A percentile compares a stretch with the other conserved stretches of the same genome.
Conservation (phyloP, 2,113 vertebrate species). For the Panthera tigris region DNA sequence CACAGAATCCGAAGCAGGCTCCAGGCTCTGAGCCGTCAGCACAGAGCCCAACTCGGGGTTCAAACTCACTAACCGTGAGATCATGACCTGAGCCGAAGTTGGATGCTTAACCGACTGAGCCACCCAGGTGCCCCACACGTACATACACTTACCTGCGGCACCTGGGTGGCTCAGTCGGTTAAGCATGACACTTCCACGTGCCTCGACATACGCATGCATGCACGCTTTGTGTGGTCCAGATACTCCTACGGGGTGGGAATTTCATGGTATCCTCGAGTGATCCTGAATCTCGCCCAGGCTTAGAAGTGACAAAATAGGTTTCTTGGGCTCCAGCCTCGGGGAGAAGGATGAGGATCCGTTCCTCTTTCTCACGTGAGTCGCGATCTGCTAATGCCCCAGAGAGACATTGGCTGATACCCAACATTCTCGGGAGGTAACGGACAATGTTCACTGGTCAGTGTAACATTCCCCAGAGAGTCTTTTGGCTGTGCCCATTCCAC, state of each 20-base stretch:
- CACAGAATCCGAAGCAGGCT: no score
- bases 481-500: no score
- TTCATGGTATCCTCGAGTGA: not conserved
- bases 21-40: no score
- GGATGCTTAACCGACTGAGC: no score
- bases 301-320: not conserved
- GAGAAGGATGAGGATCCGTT: not conserved
- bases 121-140: not conserved
- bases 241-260: not conserved
- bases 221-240: not conserved
- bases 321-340: not conserved
- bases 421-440: not conserved
- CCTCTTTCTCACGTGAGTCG: not conserved
- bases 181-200: not conserved
- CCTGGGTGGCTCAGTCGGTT: no score
- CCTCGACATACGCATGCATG: not conserved
- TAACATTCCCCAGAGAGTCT: not conserved
- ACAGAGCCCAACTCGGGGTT: no score
- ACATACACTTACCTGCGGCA: not conserved
- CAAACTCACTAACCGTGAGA: no score
- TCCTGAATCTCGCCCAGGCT: not conserved
- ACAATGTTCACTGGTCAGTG: fast-evolving
- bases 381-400: fast-evolving
- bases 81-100: no score
- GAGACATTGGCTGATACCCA: not conserved